Base-by-base conservation (phyloP, 2,113 vertebrate species). In the Strix uralensis region DNA sequence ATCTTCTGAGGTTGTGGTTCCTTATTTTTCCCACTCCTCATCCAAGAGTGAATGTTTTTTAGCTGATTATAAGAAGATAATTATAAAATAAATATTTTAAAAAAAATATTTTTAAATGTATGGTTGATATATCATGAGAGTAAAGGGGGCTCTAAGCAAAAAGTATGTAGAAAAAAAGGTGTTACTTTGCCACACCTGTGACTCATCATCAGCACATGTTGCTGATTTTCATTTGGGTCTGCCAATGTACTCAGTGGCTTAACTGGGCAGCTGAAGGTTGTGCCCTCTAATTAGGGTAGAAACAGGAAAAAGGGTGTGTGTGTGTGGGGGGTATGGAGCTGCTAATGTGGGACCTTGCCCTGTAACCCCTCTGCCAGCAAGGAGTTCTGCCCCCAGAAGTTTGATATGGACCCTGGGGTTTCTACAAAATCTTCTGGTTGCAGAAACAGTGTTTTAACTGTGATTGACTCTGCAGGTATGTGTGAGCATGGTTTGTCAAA, bases 281-380 rank as follows among this genome's bases (percentile, higher is more conserved):
- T 7, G 23, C 5, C 2, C 3, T 1, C 19, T 1, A 10, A 34
- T 11, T 7, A 10, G 42, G 15, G 4, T 1, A 14, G 63, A 27
- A 34, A 7, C 1, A n/a, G 13, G 11, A 18, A 3, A 4, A 4
- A 1, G 16, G 5, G 2, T 47, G 20, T 19, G 46, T 19, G 44
- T n/a, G 38, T 15, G 21, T 5, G 16, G 0, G 32, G 25, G 44
- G 44, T 5, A 44, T 44, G 44, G 9, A 29, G 13, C 29, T 23
- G 30, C 2, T 16, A 3, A 3, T 2, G 3, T 12, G 14, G 55
- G 47, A 5, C 18, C 0, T 30, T 0, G 0, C 16, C 16, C 75
- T 18, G 14, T 4, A 9, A 15, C 13, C 1, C 2, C 2, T 14
- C 36, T n/a, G 7, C 30, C 25, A 46, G 7, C 0, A 0, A 44